These are phyloP conservation scores for Xanthia togata DNA, from an alignment of 2,888 invertebrate species.

Conservation along the genomic window DNA sequence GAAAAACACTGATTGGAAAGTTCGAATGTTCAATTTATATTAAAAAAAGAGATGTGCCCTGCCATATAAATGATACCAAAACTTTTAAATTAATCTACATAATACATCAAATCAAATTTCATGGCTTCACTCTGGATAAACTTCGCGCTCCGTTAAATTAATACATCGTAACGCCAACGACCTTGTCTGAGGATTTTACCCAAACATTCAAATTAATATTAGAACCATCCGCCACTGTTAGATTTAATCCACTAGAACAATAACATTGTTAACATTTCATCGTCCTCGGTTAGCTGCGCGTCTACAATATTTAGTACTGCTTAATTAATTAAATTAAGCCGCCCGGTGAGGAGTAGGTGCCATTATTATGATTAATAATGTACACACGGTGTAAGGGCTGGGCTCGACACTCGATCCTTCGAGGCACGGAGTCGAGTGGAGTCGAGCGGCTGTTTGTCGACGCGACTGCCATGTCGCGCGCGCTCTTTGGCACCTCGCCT, in stretches of 20 bases:
- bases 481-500: constrained; percentile 49
- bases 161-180: constrained; percentile 78
- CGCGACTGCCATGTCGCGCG: constrained; percentile 35
- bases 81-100: constrained; percentile 70
- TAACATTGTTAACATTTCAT: constrained; percentile 88
- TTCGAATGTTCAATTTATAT: constrained; percentile 26
- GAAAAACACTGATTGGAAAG: constrained; percentile 36
- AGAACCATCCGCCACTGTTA: constrained; percentile 78
- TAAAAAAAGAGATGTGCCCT: constrained; percentile 17
- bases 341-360: constrained; percentile 78
- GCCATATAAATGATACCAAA: constrained; percentile 55
- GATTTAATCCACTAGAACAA: constrained; percentile 87
- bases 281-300: constrained; percentile 81
- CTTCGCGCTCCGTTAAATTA: constrained; percentile 78
- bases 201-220: constrained; percentile 86
- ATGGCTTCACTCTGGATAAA: constrained; percentile 72
- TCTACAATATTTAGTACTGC: constrained; percentile 84
- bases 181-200: constrained; percentile 81
- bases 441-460: constrained; percentile 47
- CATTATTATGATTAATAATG: constrained; percentile 86
- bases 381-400: constrained; percentile 65
- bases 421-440: constrained; percentile 33
- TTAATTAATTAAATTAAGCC: constrained; percentile 87
- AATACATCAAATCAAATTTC: constrained; percentile 75
- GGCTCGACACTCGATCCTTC: constrained; percentile 48